Base-by-base conservation (phyloP, 1,140 invertebrate species). In the Tetramorium parvispinum region DNA sequence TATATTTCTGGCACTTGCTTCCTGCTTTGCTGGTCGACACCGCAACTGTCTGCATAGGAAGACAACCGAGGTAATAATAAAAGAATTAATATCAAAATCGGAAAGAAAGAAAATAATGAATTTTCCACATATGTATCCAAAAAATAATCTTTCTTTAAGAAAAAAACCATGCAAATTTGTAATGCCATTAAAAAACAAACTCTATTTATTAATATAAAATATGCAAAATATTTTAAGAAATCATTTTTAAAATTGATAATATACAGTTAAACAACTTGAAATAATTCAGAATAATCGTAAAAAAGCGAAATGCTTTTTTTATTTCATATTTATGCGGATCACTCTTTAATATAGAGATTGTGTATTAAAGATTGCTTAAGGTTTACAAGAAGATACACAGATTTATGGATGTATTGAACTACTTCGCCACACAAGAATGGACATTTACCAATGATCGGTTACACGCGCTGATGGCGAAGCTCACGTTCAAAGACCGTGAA, bases 371-470 rank as follows among this genome's bases (percentile, higher is more conserved):
- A 87, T 95, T 97, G 94, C 93, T 97, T 3, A 96, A 96, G 76
- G 95, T 98, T 32, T 97, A 98, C 92, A 96, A 96, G 13, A 97
- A 97, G 90, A 96, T 98, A 65, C 96, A 97, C 88, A 97, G 96
- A 90, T 96, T 97, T 16, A 96, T 97, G 65, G 95, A 96, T 10
- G 97, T 97, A 3, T 93, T 98, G 1, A 96, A 97, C 91, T 98
- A 97, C 90, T 98, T 98, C 91, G 96, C 97, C 2, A 96, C 95
- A 0, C 96, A 96, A 88, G 95, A 97, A 82, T 98, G 97, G 97
- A 93, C 94, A 5, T 98, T 98, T 92, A 93, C 93, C 0, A 97
- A 97, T 88, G 94, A 96, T 11, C 96, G 96, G 65, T 93, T 97
- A 0, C 93, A 95, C 16, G 89, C 92, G n/a, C 93, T 99, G 71